These are phyloP conservation scores for Escarpia spicata DNA, from an alignment of 2,888 invertebrate genomes.

Conservation along the genomic window DNA sequence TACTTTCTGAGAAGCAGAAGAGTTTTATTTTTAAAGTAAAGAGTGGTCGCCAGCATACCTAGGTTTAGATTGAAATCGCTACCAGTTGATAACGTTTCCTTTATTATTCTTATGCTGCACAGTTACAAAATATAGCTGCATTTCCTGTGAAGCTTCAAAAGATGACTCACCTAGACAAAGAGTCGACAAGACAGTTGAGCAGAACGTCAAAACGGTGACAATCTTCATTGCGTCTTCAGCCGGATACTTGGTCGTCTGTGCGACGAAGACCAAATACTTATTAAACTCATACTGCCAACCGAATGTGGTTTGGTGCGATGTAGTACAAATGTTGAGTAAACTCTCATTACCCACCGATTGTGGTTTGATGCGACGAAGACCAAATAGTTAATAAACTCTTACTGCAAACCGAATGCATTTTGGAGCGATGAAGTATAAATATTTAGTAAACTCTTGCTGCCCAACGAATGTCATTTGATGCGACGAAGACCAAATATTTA, in stretches of 20 bases:
- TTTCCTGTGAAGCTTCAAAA: background rate
- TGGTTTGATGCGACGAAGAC: too few species aligned
- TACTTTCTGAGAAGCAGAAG: background rate
- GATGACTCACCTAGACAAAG: background rate
- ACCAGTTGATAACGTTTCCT: background rate
- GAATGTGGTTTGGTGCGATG: too few species aligned
- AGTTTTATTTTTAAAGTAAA: background rate
- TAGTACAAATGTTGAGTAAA: background rate
- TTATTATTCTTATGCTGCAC: background rate
- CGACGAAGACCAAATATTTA: too few species aligned
- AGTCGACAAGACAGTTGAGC: background rate
- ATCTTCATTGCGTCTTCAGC: background rate
- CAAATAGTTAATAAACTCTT: background rate
- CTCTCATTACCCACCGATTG: background rate
- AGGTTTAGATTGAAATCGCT: background rate
- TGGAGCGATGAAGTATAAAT: too few species aligned
- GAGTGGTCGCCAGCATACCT: background rate
- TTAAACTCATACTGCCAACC: background rate
- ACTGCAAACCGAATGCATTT: too few species aligned
- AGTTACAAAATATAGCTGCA: background rate
- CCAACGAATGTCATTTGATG: too few species aligned
- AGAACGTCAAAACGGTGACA: background rate
- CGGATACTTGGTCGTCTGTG: background rate
- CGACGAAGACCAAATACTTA: background rate
- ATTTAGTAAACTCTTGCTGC: too few species aligned